Evolutionary conservation across 1,140 invertebrate species (phyloP).

Genomic region (Parapsyche elsis): DNA sequence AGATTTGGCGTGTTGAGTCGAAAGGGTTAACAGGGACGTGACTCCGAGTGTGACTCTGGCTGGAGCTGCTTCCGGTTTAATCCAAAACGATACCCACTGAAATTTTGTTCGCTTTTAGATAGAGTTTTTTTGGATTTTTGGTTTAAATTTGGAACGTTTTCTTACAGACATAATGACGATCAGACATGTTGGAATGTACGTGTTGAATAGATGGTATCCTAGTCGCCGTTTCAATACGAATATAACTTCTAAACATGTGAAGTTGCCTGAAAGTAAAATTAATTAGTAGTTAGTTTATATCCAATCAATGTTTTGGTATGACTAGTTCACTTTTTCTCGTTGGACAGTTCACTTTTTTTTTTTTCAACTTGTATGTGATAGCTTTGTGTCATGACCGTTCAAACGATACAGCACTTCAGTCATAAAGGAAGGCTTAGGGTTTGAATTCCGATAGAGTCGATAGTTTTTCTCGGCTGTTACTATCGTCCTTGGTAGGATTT

Average conservation of each 20-base stretch:
- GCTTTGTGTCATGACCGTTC: neutral
- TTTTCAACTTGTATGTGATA: neutral
- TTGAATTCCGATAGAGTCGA: no score
- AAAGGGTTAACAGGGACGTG: constrained; percentile 88
- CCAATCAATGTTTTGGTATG: no score
- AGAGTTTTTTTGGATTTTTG: neutral
- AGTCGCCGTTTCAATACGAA: constrained; percentile 86
- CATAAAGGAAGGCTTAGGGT: no score
- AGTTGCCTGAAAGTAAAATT: constrained; percentile 76
- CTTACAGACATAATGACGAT: constrained; percentile 90
- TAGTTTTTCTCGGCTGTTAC: no score
- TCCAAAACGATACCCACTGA: constrained; percentile 94
- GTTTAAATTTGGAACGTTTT: constrained; percentile 53
- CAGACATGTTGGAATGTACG: constrained; percentile 87
- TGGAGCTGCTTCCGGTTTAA: constrained; percentile 89
- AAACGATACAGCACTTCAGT: no score
- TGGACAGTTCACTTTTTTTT: no score
- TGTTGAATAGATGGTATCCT: constrained; percentile 90
- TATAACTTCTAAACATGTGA: constrained; percentile 88
- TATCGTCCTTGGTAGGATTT: no score
- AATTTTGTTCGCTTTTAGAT: constrained; percentile 50
- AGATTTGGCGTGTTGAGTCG: constrained; percentile 91
- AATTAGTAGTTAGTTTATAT: no score
- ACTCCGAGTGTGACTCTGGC: constrained; percentile 91
- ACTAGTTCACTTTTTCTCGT: no score